Evolutionary conservation across 2,113 vertebrate genomes (phyloP).

Genomic region (Pipa parva): DNA sequence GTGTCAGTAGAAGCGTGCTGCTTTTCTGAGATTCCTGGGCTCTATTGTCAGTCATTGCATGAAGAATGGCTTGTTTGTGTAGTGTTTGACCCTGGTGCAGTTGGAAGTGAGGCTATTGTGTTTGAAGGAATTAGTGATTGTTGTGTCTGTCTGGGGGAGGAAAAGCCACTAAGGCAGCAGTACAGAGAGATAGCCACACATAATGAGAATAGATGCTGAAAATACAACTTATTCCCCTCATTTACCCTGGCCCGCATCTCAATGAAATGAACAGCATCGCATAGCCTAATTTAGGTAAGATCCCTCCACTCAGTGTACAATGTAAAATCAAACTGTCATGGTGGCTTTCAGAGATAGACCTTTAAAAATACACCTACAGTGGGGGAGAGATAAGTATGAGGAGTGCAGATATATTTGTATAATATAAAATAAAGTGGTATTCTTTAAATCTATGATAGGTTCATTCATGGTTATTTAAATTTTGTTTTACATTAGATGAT

Average conservation of each 20-base stretch:
- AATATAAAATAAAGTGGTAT: too few relatives aligned
- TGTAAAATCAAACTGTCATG: too few relatives aligned
- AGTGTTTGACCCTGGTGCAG: conserved; percentile 28
- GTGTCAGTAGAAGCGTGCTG: conserved; percentile 22
- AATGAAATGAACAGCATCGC: too few relatives aligned
- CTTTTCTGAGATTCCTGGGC: conserved; percentile 26
- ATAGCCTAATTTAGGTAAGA: too few relatives aligned
- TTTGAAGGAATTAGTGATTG: conserved; percentile 66
- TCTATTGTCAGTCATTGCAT: conserved; percentile 21
- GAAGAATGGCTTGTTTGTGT: conserved; percentile 35
- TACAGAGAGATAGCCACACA: conserved; percentile 18
- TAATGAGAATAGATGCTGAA: not conserved
- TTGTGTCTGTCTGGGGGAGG: conserved; percentile 54
- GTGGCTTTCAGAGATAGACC: too few relatives aligned
- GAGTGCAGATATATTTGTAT: too few relatives aligned
- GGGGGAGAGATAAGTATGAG: not conserved
- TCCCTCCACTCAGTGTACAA: too few relatives aligned
- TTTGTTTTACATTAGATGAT: too few relatives aligned
- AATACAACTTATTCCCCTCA: too few relatives aligned
- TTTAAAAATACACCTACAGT: not conserved
- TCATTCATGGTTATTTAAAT: too few relatives aligned
- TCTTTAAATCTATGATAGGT: too few relatives aligned
- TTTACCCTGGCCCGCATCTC: too few relatives aligned
- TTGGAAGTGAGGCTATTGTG: conserved; percentile 49
- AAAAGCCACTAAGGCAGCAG: conserved; percentile 73